Evolutionary conservation across 2,888 invertebrate species (phyloP), one percentile per base, ranked within the genome.

Genomic region (Ectemnius continuus): DNA sequence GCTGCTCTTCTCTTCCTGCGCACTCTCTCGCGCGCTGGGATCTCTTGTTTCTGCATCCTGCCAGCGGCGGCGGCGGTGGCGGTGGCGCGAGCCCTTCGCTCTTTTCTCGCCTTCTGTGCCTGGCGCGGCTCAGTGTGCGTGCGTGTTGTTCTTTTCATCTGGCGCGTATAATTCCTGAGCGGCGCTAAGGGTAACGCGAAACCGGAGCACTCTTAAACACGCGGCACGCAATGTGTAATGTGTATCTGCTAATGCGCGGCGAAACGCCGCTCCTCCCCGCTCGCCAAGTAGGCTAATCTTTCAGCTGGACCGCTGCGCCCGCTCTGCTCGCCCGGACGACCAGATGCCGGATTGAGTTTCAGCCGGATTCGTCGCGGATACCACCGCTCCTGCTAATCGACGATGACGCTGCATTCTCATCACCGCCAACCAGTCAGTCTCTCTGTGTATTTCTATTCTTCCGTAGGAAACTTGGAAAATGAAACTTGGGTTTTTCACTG

Each of bases 141-240:
- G 58, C 58, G 61, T 75, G 52, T 62, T 28, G 62, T 73, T 62
- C 58, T 52, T 28, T 58, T 47, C 66, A 36, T 36, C 36, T 61
- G 62, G 64, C 65, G 59, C 59, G 47, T 63, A 57, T 36, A 71
- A 70, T 47, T 75, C 69, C 70, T 48, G 52, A 14, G 63, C 62
- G 82, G 82, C 78, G 82, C 78, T 80, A 78, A 80, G 62, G 60
- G 83, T 80, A 80, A 82, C 64, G 73, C 72, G 83, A 82, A 71
- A 79, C 73, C 46, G 23, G 63, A 59, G 52, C 52, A 72, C 60
- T 59, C 23, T 52, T 52, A 46, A 14, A 60, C 56, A 52, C 47
- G 18, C 23, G 3, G 14, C 45, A 26, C 16, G 60, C 57, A 18
- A 47, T 61, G 48, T 13, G 62, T 63, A 67, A 68, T 63, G 36